Conservation (phyloP, 2,113 vertebrate species). For the Nibea coibor region DNA sequence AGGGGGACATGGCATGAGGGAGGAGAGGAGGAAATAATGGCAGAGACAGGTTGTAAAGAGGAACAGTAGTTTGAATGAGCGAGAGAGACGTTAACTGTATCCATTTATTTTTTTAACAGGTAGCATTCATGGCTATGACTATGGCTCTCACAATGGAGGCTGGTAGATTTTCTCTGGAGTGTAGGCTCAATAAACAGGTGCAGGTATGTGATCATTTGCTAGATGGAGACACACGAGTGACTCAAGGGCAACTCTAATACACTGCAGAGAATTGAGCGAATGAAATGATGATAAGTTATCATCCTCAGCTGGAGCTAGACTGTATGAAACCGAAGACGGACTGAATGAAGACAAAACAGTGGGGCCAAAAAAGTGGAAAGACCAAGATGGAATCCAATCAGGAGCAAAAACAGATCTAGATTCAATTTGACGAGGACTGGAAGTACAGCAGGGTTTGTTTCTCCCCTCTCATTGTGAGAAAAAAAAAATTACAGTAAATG, state of each 20-base stretch:
- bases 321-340: conserved; percentile 56
- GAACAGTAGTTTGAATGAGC: conserved; percentile 26
- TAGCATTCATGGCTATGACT: conserved; percentile 18
- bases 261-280: conserved; percentile 49
- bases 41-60: conserved; percentile 38
- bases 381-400: conserved; percentile 38
- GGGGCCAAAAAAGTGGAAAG: conserved; percentile 31
- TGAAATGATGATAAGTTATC: conserved; percentile 64
- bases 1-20: conserved; percentile 50
- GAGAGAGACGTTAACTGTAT: conserved; percentile 14
- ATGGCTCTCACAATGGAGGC: not conserved
- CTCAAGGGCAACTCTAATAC: conserved; percentile 67
- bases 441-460: conserved; percentile 2
- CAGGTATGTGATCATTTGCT: conserved; percentile 36
- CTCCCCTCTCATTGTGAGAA: not conserved
- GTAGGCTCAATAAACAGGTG: conserved; percentile 31
- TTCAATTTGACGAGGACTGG: conserved; percentile 37
- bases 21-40: conserved; percentile 46
- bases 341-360: conserved; percentile 62
- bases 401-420: conserved; percentile 36
- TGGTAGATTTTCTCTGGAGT: conserved; percentile 20
- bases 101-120: conserved; percentile 12
- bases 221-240: conserved; percentile 42
- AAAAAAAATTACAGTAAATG: conserved; percentile 37
- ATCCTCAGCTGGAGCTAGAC: conserved; percentile 45